Base-by-base conservation (phyloP, 2,797 vertebrate genomes). In the Apogon talboti region DNA sequence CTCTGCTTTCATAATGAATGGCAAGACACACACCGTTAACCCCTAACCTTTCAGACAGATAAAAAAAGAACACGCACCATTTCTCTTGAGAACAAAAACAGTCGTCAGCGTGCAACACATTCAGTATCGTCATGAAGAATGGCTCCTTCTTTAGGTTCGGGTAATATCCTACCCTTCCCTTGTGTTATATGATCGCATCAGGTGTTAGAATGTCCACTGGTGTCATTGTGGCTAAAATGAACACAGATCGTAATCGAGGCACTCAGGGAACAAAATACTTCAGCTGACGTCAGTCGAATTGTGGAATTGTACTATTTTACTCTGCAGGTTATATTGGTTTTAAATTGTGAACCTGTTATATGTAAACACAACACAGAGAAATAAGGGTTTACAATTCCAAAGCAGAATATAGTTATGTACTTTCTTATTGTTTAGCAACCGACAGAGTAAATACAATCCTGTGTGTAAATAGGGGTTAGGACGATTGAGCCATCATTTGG, bases 21-120 rank as follows among this genome's bases (percentile, higher is more conserved):
- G 50, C n/a, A 74, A 60, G 66, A 70, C 78, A 70, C 51, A 63
- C 28, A 44, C 37, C 11, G 42, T 82, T 84, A 75, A 76, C 81
- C 78, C 66, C 41, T 54, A 12, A 65, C 74, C 79, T 61, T 69
- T 66, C 64, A 48, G 16, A 47, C 5, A 0, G 54, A 54, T 28
- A 28, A 60, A 66, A 62, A 58, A 43, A 13, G 38, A 71, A 68
- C 55, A 50, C 46, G 51, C 54, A 7, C 30, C 21, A 21, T 72
- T 76, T 67, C 53, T 52, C 64, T 54, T 24, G 41, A 33, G 46
- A 70, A 76, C 62, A 67, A 76, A 77, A 28, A 54, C 53, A 3
- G 15, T 54, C 51, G 64, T 79, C 6, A 0, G 33, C 1, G n/a
- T 1, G 2, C 7, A 35, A 7, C 18, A 11, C 37, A 8, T 53